Base-by-base conservation (phyloP, 2,113 vertebrate species). In the Scatophagus argus region DNA sequence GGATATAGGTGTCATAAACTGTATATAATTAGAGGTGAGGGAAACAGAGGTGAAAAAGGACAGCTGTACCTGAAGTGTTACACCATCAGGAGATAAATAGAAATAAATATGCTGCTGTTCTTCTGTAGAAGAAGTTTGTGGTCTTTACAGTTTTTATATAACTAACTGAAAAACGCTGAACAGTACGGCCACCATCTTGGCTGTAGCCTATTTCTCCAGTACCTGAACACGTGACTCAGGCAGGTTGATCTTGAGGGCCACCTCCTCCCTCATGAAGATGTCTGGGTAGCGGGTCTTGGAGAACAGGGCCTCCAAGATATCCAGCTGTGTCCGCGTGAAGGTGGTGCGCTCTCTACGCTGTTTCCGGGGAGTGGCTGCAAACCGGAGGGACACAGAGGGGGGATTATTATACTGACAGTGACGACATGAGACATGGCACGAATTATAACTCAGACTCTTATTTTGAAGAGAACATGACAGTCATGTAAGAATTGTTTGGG, bases 261-360 rank as follows among this genome's bases (percentile, higher is more conserved):
- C 96, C 84, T 96, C 95, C 85, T 96, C 96, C 43, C 96, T 93
- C 96, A 96, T 96, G 89, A 96, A 96, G 92, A 96, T 96, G 91
- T 96, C 96, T 2, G 96, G 96, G 84, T 96, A 96, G 77, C 95
- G 95, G 1, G 96, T 96, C 83, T 96, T 96, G 61, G 96, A 95
- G 86, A 96, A 96, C 34, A 96, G 88, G 0, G 95, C 92, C 82
- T 96, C 96, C 76, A 96, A 66, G 78, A 96, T 96, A 84, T 96
- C 96, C 74, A 96, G 94, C 79, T 96, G 96, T 0, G 96, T 96
- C 6, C 96, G 92, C 1, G 95, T 96, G 87, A 96, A 96, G 19
- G 96, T 96, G 8, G 96, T 96, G 55, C 96, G 93, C 78, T 96
- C 96, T 4, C 96, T 77, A 4, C 96, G 94, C 87, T 96, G 96